Percentiles rank a stretch among this genome's conserved stretches.
These are phyloP conservation scores for Troilus luridus DNA, from an alignment of 2,888 invertebrate genomes.

Conservation along the genomic window DNA sequence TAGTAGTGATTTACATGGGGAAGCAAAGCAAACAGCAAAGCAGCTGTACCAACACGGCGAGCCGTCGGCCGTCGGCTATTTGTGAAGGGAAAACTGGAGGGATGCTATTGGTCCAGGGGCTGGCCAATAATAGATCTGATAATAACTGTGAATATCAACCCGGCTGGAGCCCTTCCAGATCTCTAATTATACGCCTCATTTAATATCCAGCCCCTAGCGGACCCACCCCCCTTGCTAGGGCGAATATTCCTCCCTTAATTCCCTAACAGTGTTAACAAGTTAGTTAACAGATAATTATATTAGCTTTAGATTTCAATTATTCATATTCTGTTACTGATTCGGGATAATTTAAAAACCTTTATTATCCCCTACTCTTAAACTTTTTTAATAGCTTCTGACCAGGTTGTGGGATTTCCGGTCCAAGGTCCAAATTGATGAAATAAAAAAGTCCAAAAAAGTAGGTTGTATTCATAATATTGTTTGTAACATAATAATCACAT, in stretches of 20 bases:
- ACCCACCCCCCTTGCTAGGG: not conserved
- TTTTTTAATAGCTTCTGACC: no score
- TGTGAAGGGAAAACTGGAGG: not conserved
- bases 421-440: no score
- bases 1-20: conserved; percentile 5
- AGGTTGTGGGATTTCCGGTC: no score
- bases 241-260: not conserved
- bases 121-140: conserved; percentile 39
- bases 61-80: not conserved
- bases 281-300: not conserved
- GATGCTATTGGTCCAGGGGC: not conserved
- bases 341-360: not conserved
- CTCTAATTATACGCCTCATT: conserved; percentile 28
- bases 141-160: conserved; percentile 40
- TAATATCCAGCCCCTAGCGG: not conserved
- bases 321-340: not conserved
- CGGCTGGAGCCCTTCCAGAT: not conserved
- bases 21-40: not conserved
- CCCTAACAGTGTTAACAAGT: conserved; percentile 2
- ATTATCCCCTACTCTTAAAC: not conserved
- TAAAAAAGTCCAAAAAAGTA: no score
- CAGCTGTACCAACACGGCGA: not conserved
- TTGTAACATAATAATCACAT: no score
- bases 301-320: not conserved
- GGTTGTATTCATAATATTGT: no score